Base-by-base conservation (phyloP, 1,140 invertebrate species). In the Musca vetustissima region DNA sequence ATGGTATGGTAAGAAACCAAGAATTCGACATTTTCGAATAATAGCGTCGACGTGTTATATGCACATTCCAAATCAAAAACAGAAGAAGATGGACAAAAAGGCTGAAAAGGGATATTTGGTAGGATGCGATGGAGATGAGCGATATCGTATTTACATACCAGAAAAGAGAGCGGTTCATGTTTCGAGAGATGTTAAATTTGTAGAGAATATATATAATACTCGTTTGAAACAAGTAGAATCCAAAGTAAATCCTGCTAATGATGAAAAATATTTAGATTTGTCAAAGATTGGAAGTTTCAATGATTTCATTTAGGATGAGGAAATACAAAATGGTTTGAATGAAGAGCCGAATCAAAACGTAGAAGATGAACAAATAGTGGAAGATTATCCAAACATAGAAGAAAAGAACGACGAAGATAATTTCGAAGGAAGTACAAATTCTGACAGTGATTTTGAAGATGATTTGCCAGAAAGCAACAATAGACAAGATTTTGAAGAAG, bases 51-150 rank as follows among this genome's bases (percentile, higher is more conserved):
- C 50, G 22, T 69, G 48, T 64, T 75, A 68, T 65, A 65, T 70
- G 19, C 71, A 70, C 28, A 50, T 75, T 48, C 73, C 73, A 48
- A 24, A 24, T 8, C 47, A 74, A 66, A 73, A 73, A 68, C 36
- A 73, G 61, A 74, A 67, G 47, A 77, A 77, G 49, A 74, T 74
- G 73, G 71, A 76, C 59, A 69, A 57, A 21, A 78, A 74, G 70
- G 72, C 75, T 49, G 61, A 70, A 15, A 74, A 75, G 71, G 75
- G 73, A 13, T 64, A 70, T 59, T 71, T 78, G 11, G 32, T 69
- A 15, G 70, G 67, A 17, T 65, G 64, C 52, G 70, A 71, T 65
- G 53, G 24, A 13, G 57, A 71, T 61, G 22, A 70, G 14, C 19
- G 68, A 49, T 28, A 28, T 28, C 28, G 28, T 28, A 21, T 67